Percentiles rank a stretch among this genome's conserved stretches.
Conservation (phyloP, 2,888 invertebrate species). For the Ectobius pallidus region DNA sequence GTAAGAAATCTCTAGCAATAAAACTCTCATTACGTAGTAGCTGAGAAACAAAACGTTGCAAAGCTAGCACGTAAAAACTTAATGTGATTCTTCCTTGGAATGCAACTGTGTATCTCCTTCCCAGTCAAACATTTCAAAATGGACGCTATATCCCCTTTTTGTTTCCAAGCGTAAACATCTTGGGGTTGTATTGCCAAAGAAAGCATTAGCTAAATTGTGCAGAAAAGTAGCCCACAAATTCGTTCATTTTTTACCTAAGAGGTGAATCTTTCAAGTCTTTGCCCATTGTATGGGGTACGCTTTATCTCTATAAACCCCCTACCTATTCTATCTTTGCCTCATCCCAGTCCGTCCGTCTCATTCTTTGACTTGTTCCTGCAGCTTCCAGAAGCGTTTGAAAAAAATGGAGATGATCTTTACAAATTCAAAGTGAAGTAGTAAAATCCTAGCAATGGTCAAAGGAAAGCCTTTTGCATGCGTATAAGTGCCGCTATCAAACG, state of each 20-base stretch:
- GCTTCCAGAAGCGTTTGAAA: background rate
- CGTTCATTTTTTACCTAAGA: constrained; percentile 25
- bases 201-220: constrained; percentile 25
- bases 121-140: background rate
- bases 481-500: background rate
- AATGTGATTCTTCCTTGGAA: too few species aligned
- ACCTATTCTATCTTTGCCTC: too few species aligned
- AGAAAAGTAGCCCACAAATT: constrained; percentile 30
- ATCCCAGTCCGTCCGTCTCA: background rate
- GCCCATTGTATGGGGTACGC: background rate
- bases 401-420: background rate
- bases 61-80: too few species aligned
- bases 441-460: constrained; percentile 4
- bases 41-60: too few species aligned
- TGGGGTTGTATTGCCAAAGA: constrained; percentile 22
- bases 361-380: constrained; percentile 8
- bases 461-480: background rate
- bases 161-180: background rate
- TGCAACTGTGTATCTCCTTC: too few species aligned
- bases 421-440: constrained; percentile 22
- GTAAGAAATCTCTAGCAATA: too few species aligned
- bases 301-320: constrained; percentile 14
- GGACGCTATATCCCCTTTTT: background rate
- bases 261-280: constrained; percentile 12
- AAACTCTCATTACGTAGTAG: too few species aligned